phyloP scores from a whole-genome alignment of 64 coral and sea anemone species.

The Stichodactyla mertensii region DNA sequence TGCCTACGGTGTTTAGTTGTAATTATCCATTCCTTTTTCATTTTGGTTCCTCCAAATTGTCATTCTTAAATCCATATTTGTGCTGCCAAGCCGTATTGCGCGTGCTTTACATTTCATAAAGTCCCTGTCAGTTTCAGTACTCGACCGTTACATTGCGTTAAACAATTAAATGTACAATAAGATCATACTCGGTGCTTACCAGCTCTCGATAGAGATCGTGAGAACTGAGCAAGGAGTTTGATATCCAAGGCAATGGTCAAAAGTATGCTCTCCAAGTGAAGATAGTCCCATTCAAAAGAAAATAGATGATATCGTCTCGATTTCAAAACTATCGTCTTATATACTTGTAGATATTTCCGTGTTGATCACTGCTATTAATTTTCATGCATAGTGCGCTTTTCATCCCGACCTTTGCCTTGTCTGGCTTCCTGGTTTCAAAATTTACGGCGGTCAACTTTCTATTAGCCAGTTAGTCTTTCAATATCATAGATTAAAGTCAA shows the following conservation, averaged over 20 bases:
- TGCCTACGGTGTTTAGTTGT: neutral
- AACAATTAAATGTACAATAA: neutral
- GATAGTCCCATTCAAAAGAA: neutral
- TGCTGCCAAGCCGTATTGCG: no score
- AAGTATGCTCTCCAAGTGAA: neutral
- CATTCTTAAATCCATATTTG: neutral
- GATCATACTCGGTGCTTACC: neutral
- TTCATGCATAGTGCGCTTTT: neutral
- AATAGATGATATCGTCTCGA: neutral
- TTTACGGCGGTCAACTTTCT: neutral
- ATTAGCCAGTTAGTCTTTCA: neutral
- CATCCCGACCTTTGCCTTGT: neutral
- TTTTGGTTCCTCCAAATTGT: neutral
- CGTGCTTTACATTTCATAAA: neutral
- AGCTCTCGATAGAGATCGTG: neutral
- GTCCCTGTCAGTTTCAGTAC: neutral
- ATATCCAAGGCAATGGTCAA: neutral
- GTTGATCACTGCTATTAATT: neutral
- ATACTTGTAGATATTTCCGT: neutral
- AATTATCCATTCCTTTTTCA: neutral
- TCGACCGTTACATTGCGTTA: neutral
- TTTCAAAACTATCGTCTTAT: neutral
- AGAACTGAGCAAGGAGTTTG: neutral
- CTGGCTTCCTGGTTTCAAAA: neutral
- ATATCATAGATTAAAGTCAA: neutral